A percentile compares a stretch with the other conserved stretches of the same genome.
phyloP scores from a whole-genome alignment of 2,797 vertebrate genomes.

The Sebastiscus albofasciatus region DNA sequence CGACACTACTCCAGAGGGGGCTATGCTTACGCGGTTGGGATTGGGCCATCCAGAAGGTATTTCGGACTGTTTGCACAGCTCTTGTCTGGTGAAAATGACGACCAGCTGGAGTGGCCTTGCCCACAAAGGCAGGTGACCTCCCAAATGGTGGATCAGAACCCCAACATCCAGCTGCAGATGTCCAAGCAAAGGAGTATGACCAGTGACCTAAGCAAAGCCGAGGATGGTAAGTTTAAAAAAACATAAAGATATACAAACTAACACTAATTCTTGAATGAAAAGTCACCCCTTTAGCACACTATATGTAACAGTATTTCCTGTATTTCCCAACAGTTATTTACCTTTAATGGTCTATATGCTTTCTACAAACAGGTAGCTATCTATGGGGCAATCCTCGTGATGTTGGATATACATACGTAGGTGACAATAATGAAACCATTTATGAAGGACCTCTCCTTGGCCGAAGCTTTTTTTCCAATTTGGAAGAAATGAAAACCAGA shows the following conservation, averaged over 20 bases:
- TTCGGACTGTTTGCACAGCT: slow-evolving; percentile 77
- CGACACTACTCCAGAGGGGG: slow-evolving; percentile 84
- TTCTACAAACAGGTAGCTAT: not conserved
- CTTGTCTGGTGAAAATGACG: slow-evolving; percentile 85
- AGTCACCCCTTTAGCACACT: not conserved
- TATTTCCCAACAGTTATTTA: not conserved
- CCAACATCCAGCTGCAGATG: slow-evolving; percentile 75
- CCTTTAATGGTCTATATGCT: not conserved
- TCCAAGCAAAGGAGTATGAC: slow-evolving; percentile 41
- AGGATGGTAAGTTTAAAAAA: slow-evolving; percentile 3
- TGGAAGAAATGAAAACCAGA: not conserved
- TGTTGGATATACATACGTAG: not conserved
- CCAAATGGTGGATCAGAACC: slow-evolving; percentile 86
- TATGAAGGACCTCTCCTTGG: not conserved
- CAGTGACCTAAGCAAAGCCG: rapidly evolving
- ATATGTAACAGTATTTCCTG: not conserved
- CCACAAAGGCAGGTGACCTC: slow-evolving; percentile 84
- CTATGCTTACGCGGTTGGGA: slow-evolving; percentile 83
- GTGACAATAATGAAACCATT: slow-evolving; percentile 15
- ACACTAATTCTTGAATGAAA: not conserved
- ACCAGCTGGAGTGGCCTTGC: slow-evolving; percentile 85
- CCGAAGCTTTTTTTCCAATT: rapidly evolving
- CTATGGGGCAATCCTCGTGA: slow-evolving; percentile 37
- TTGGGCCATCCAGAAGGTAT: rapidly evolving
- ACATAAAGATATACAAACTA: not conserved